Evolutionary conservation across 1,140 invertebrate species (phyloP).

Genomic region (Lepeophtheirus salmonis): DNA sequence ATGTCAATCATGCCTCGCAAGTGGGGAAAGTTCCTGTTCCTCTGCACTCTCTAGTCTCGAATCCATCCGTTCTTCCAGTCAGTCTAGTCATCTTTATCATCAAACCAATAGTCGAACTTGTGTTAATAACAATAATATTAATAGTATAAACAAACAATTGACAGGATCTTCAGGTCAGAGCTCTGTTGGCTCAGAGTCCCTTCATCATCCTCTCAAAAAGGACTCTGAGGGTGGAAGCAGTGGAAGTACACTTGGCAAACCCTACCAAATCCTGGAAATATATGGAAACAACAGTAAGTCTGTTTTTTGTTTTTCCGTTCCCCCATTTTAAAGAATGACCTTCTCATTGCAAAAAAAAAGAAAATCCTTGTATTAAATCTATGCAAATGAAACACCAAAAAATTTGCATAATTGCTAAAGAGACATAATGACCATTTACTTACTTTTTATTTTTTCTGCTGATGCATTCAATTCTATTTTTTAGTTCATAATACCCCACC

Average conservation of each 20-base stretch:
- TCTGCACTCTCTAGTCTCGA: constrained; percentile 16
- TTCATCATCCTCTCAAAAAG: not conserved
- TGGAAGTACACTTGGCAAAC: not conserved
- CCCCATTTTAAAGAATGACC: no score
- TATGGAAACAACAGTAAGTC: not conserved
- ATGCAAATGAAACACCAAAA: no score
- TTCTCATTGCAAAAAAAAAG: no score
- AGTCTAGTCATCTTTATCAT: not conserved
- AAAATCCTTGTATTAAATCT: no score
- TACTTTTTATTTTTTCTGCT: no score
- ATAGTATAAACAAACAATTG: not conserved
- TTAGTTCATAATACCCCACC: no score
- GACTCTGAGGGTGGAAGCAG: not conserved
- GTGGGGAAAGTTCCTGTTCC: constrained; percentile 11
- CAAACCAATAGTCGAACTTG: not conserved
- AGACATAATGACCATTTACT: no score
- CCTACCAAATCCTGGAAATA: constrained; percentile 10
- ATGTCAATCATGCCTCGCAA: constrained; percentile 8
- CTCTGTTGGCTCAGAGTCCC: not conserved
- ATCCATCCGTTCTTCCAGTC: constrained; percentile 5
- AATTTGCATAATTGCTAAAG: no score
- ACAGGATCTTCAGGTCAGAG: not conserved
- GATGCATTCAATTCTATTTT: no score
- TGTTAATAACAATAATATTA: not conserved
- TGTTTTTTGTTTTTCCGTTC: no score